A percentile compares a stretch with the other conserved stretches of the same genome.
These are phyloP conservation scores for Sinelater perroti DNA, from an alignment of 2,888 invertebrate species.

Conservation along the genomic window DNA sequence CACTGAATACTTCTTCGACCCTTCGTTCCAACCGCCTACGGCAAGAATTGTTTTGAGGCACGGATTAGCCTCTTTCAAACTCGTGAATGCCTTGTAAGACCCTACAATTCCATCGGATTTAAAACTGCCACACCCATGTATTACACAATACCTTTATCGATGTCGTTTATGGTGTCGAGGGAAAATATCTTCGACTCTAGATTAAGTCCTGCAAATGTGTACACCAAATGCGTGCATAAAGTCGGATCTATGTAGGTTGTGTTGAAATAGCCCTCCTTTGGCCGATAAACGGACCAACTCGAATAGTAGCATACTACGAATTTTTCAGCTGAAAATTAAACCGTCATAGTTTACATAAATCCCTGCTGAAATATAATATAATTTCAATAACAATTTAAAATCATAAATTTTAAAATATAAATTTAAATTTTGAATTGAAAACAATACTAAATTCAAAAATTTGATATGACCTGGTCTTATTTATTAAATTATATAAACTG, in stretches of 20 bases:
- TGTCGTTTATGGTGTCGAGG: slow-evolving; percentile 58
- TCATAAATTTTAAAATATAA: too few relatives aligned
- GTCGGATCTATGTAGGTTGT: slow-evolving; percentile 60
- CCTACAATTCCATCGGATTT: slow-evolving; percentile 25
- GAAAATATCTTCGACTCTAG: slow-evolving; percentile 59
- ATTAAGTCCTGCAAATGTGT: slow-evolving; percentile 64
- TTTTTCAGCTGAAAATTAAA: slow-evolving; percentile 39
- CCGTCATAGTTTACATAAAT: too few relatives aligned
- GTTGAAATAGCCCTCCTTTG: slow-evolving; percentile 57
- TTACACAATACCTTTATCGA: slow-evolving; percentile 41
- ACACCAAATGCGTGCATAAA: slow-evolving; percentile 65
- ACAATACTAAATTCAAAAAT: too few relatives aligned
- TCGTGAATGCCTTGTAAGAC: slow-evolving; percentile 54
- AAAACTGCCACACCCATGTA: neutral
- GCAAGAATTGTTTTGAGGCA: slow-evolving; percentile 61
- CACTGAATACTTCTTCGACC: slow-evolving; percentile 59
- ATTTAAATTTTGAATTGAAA: too few relatives aligned
- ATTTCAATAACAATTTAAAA: too few relatives aligned
- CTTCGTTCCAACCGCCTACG: slow-evolving; percentile 64
- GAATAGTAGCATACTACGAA: slow-evolving; percentile 63
- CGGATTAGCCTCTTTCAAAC: slow-evolving; percentile 58
- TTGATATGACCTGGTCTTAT: too few relatives aligned
- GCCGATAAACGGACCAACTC: slow-evolving; percentile 62
- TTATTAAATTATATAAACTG: too few relatives aligned
- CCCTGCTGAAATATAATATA: too few relatives aligned